phyloP scores from a whole-genome alignment of 2,797 vertebrate species.

The Chromobotia macracanthus region DNA sequence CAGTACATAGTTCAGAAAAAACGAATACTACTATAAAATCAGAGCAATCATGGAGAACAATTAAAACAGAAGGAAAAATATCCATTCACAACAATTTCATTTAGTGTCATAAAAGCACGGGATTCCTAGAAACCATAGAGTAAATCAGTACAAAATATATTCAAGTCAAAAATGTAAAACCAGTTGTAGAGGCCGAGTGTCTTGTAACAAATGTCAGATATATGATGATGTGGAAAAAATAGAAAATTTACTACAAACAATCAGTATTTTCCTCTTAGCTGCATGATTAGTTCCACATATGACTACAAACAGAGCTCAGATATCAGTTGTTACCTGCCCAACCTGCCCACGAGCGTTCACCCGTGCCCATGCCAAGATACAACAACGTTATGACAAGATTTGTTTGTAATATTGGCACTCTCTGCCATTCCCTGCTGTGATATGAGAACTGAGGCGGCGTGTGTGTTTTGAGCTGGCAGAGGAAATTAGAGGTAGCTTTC shows the following conservation, averaged over 20 bases:
- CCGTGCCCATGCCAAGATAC: slow-evolving; percentile 40
- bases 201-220: slow-evolving; percentile 67
- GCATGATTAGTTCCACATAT: slow-evolving; percentile 75
- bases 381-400: slow-evolving; percentile 51
- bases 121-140: slow-evolving; percentile 84
- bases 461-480: slow-evolving; percentile 76
- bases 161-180: slow-evolving; percentile 90
- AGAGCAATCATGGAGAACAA: slow-evolving; percentile 49
- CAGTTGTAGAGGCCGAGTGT: slow-evolving; percentile 73
- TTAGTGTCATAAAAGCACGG: slow-evolving; percentile 81
- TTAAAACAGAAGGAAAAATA: slow-evolving; percentile 68
- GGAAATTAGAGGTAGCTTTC: slow-evolving; percentile 94
- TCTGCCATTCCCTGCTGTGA: slow-evolving; percentile 78
- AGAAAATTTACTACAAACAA: slow-evolving; percentile 70
- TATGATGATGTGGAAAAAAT: slow-evolving; percentile 75
- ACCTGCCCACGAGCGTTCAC: slow-evolving; percentile 55
- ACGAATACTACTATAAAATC: slow-evolving; percentile 57
- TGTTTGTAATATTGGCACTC: slow-evolving; percentile 57
- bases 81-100: slow-evolving; percentile 77
- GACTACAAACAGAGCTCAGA: slow-evolving; percentile 67
- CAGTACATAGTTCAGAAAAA: slow-evolving; percentile 77
- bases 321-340: slow-evolving; percentile 71
- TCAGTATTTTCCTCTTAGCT: slow-evolving; percentile 79
- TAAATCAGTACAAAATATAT: slow-evolving; percentile 90
- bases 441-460: slow-evolving; percentile 83